phyloP scores from a whole-genome alignment of 2,113 vertebrate species.

The Calidris pygmaea region DNA sequence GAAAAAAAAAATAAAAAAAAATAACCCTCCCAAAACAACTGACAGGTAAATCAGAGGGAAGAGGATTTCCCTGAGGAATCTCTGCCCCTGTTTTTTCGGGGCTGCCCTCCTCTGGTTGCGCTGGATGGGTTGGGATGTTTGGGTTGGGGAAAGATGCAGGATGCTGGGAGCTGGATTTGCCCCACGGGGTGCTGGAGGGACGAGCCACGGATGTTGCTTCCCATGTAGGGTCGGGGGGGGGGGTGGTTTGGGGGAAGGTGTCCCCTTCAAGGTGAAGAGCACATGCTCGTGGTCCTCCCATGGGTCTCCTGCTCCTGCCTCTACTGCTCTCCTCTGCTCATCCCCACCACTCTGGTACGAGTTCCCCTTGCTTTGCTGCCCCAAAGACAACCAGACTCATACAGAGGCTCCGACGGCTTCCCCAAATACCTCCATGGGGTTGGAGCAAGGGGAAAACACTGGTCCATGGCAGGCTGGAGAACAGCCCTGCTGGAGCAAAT shows the following conservation, averaged over 20 bases:
- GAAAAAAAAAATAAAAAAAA: background rate
- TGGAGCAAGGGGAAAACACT: rapidly evolving
- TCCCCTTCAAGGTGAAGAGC: background rate
- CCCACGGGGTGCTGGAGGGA: background rate
- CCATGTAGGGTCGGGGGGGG: rapidly evolving
- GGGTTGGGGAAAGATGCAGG: background rate
- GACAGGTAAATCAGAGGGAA: background rate
- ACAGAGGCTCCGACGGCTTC: background rate
- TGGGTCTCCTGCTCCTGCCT: background rate
- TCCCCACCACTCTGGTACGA: background rate
- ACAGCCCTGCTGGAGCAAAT: background rate
- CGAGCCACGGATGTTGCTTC: rapidly evolving
- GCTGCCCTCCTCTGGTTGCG: background rate
- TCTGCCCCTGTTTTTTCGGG: background rate
- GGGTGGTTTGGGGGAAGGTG: background rate
- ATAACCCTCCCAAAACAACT: background rate
- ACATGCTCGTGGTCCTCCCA: background rate
- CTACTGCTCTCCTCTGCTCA: background rate
- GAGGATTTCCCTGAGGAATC: background rate
- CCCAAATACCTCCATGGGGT: rapidly evolving
- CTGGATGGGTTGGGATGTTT: background rate
- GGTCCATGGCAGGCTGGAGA: background rate
- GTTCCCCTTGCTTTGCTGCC: background rate
- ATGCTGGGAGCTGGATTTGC: background rate
- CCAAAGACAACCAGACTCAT: background rate